Conservation (phyloP, 2,888 invertebrate species). For the Craniophora ligustri region DNA sequence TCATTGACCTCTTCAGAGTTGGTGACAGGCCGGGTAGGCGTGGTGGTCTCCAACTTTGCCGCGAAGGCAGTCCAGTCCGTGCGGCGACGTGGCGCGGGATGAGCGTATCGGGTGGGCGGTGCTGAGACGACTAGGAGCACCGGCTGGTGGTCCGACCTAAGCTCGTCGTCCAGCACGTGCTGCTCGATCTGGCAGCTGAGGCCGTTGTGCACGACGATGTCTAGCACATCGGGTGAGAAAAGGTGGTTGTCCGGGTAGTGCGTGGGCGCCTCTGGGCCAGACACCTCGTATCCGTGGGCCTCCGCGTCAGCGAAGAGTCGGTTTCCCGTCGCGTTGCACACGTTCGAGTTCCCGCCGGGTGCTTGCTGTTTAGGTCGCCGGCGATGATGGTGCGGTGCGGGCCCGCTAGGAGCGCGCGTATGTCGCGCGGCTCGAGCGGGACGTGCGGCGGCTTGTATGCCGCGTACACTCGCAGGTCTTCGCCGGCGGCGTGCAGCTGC, state of each 20-base stretch:
- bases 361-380: no score
- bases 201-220: background rate
- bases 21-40: no score
- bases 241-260: background rate
- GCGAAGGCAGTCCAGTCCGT: background rate
- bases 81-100: background rate
- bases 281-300: constrained; percentile 1
- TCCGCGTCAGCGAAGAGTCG: constrained; percentile 3
- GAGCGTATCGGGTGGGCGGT: background rate
- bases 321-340: background rate
- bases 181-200: background rate
- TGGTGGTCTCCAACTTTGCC: background rate
- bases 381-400: background rate
- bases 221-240: background rate
- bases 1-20: no score
- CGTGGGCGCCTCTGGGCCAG: background rate
- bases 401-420: background rate
- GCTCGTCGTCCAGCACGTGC: background rate
- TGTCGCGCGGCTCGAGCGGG: no score
- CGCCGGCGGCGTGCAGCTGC: no score
- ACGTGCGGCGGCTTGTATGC: no score
- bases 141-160: background rate
- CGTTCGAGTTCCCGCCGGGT: constrained; percentile 6
- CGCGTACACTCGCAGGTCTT: no score
- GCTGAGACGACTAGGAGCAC: no score